A percentile compares a stretch with the other conserved stretches of the same genome.
Evolutionary conservation across 1,140 invertebrate species (phyloP).

Genomic region (Zaprionus kolodkinae): DNA sequence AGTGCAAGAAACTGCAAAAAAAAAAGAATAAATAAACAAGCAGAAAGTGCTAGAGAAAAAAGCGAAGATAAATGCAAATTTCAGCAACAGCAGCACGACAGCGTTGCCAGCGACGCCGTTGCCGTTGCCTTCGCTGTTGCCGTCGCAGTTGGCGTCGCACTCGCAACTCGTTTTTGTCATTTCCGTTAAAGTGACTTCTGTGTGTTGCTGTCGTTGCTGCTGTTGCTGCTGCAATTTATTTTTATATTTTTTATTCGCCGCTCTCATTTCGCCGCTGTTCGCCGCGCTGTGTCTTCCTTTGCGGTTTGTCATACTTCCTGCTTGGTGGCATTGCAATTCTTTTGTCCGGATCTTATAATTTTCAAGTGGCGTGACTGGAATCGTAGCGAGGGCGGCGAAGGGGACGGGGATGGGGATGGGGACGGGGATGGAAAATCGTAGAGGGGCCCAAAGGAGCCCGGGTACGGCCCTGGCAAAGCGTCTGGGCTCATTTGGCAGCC

Average conservation of each 20-base stretch:
- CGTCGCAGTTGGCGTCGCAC: too few species aligned
- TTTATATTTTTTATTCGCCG: constrained; percentile 14
- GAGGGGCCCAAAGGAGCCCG: not conserved
- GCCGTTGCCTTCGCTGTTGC: too few species aligned
- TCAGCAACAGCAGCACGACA: constrained; percentile 42
- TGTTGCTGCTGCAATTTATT: constrained; percentile 1
- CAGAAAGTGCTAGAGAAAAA: constrained; percentile 39
- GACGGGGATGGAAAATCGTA: too few species aligned
- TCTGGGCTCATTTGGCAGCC: constrained; percentile 49
- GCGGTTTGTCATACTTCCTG: constrained; percentile 56
- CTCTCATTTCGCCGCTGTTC: not conserved
- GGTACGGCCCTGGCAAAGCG: not conserved
- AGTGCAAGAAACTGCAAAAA: constrained; percentile 8
- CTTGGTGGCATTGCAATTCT: constrained; percentile 42
- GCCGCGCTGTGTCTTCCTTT: constrained; percentile 38
- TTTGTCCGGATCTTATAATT: constrained; percentile 52
- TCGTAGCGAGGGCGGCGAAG: too few species aligned
- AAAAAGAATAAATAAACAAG: constrained; percentile 54
- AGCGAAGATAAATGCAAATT: constrained; percentile 80
- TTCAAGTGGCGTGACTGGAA: constrained; percentile 44
- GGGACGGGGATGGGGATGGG: too few species aligned
- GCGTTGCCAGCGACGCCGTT: constrained; percentile 3
- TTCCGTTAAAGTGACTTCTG: constrained; percentile 55
- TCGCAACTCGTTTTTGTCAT: constrained; percentile 56
- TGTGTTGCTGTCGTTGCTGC: constrained; percentile 2